A percentile compares a stretch with the other conserved stretches of the same genome.
phyloP scores from a whole-genome alignment of 2,113 vertebrate genomes.

The Malaclemys terrapin region DNA sequence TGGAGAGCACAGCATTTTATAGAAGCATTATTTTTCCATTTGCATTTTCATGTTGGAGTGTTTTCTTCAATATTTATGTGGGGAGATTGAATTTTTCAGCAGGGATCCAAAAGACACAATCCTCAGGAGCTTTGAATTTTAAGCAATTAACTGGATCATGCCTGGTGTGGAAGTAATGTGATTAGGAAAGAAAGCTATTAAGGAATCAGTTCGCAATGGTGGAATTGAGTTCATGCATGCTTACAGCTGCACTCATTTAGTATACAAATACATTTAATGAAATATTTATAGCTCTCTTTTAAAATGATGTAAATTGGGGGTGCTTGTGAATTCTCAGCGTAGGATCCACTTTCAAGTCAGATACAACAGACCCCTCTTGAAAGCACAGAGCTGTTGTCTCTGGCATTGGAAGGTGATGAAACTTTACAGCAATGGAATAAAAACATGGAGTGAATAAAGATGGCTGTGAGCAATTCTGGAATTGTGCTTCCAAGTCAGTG shows the following conservation, averaged over 20 bases:
- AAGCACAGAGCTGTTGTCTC: background rate
- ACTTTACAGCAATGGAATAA: background rate
- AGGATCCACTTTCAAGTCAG: background rate
- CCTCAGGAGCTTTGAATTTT: slow-evolving; percentile 29
- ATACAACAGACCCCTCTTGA: background rate
- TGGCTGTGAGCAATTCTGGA: background rate
- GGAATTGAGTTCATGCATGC: slow-evolving; percentile 15
- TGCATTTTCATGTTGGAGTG: background rate
- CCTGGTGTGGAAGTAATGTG: background rate
- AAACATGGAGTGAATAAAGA: background rate
- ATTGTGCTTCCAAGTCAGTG: background rate
- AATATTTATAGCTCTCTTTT: slow-evolving; percentile 8
- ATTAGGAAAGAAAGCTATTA: slow-evolving; percentile 44
- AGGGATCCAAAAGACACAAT: slow-evolving; percentile 24
- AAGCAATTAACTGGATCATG: slow-evolving; percentile 22
- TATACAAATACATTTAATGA: slow-evolving; percentile 2
- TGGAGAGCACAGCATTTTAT: background rate
- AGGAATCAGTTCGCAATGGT: slow-evolving; percentile 9
- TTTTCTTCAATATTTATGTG: background rate
- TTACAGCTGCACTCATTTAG: background rate
- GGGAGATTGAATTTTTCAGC: slow-evolving; percentile 27
- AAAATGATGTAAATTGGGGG: background rate
- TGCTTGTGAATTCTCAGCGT: background rate
- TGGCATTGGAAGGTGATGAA: background rate
- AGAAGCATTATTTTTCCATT: background rate